phyloP scores from a whole-genome alignment of 2,888 invertebrate genomes.

The Anodontia alba region DNA sequence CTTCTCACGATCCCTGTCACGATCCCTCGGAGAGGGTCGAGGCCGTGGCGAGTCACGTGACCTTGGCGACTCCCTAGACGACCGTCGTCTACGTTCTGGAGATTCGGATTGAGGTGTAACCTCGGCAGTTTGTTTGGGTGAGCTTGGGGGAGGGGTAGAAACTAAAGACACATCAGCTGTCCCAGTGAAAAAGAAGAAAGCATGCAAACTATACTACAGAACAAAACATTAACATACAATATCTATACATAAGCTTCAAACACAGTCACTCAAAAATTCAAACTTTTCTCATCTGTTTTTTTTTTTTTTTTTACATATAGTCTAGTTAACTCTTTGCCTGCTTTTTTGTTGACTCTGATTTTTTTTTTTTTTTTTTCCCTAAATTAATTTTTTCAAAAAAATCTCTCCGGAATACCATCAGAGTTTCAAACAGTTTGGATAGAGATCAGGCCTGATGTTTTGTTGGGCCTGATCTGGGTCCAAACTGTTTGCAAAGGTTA shows the following conservation, averaged over 20 bases:
- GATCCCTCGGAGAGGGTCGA: slow-evolving; percentile 34
- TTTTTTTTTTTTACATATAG: no score
- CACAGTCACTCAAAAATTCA: neutral
- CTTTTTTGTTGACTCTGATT: no score
- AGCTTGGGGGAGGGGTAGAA: slow-evolving; percentile 40
- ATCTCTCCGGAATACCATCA: no score
- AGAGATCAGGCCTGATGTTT: no score
- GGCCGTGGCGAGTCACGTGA: slow-evolving; percentile 19
- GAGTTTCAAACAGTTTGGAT: no score
- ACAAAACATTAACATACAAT: slow-evolving; percentile 26
- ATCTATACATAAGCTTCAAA: slow-evolving; percentile 5
- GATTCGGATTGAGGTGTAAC: slow-evolving; percentile 10
- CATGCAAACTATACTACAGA: slow-evolving; percentile 34
- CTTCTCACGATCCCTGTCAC: no score
- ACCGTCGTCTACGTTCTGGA: slow-evolving; percentile 22
- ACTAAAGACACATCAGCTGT: slow-evolving; percentile 54
- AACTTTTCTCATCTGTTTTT: no score
- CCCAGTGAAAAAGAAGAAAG: slow-evolving; percentile 53
- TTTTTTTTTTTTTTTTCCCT: no score
- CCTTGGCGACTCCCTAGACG: slow-evolving; percentile 34
- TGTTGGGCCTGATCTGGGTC: no score
- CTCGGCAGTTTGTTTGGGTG: slow-evolving; percentile 6
- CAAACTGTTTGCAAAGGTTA: no score
- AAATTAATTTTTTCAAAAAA: no score
- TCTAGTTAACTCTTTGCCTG: no score